Base-by-base conservation (phyloP, 2,888 invertebrate genomes). In the Drosophila algonquin region DNA sequence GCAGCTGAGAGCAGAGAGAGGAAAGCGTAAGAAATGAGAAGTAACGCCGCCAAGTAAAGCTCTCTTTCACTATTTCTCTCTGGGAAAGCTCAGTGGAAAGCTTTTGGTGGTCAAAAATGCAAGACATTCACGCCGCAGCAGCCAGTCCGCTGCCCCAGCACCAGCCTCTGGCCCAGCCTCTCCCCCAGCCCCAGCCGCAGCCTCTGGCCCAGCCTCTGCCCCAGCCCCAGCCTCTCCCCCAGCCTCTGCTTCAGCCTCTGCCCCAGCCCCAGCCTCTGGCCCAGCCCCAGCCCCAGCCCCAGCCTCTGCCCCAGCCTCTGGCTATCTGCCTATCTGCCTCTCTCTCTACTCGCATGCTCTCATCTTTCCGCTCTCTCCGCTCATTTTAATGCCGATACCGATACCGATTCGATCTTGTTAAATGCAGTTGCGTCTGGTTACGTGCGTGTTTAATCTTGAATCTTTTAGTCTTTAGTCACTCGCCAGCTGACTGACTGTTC, bases 1-100 rank as follows among this genome's bases (percentile, higher is more conserved):
- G 82, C 86, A 64, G 72, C 32, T 44, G 57, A 46, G 56, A 44
- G 21, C 48, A 54, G 45, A 46, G 45, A 46, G 52, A 48, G 32
- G 45, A 63, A 59, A 16, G 47, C 54, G 10, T 40, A 14, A 14
- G 40, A 40, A 40, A 14, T 12, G 35, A 35, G 35, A 14, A 40
- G 14, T 40, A 40, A 40, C 24, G 24, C 14, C 40, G 14, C 14
- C 14, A 40, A 40, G 40, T 40, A 14, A 40, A 40, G 40, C 40
- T 40, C 2, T 40, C 40, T 7, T 7, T 40, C 40, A n/a, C 40
- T n/a, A n/a, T n/a, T 14, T 7, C 40, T 40, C 40, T 40, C 14
- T n/a, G 40, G 40, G 40, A n/a, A 40, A 14, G 14, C 40, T 40
- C 14, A n/a, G 7, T n/a, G 40, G 40, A 40, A 40, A 40, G 40